Conservation (phyloP, 1,140 invertebrate genomes). For the Scaptodrosophila lebanonensis region DNA sequence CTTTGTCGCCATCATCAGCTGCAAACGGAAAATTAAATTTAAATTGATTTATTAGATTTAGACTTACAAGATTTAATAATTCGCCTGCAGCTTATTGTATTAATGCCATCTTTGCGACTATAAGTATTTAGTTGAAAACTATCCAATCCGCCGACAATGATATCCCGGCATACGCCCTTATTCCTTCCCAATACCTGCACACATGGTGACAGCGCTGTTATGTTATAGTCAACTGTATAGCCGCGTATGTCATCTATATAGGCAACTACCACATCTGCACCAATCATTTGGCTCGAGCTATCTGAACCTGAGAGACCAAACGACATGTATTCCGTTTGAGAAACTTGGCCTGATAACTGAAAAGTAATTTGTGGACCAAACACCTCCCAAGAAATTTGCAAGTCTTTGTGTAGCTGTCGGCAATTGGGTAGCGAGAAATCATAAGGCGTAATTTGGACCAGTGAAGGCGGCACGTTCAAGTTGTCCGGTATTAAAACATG, state of each 20-base stretch:
- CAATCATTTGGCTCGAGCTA: conserved; percentile 87
- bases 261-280: conserved; percentile 88
- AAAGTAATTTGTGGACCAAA: conserved; percentile 93
- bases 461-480: conserved; percentile 90
- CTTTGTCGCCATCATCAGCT: conserved; percentile 88
- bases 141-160: conserved; percentile 85
- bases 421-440: conserved; percentile 87
- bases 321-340: conserved; percentile 88
- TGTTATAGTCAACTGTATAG: conserved; percentile 89
- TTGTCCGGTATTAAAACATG: conserved; percentile 88
- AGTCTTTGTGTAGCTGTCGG: conserved; percentile 88
- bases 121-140: conserved; percentile 87
- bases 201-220: conserved; percentile 91
- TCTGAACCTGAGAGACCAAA: conserved; percentile 90
- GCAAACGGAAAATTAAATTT: neutral
- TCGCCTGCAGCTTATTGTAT: conserved; percentile 87
- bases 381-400: conserved; percentile 92
- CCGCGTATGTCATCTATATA: conserved; percentile 86
- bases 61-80: conserved; percentile 83
- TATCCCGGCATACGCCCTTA: conserved; percentile 91
- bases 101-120: conserved; percentile 85
- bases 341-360: conserved; percentile 88
- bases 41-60: neutral
- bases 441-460: conserved; percentile 81
- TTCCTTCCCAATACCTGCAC: conserved; percentile 90